A percentile compares a stretch with the other conserved stretches of the same genome.
These are phyloP conservation scores for Oxyura jamaicensis DNA, from an alignment of 2,113 vertebrate species.

Conservation along the genomic window DNA sequence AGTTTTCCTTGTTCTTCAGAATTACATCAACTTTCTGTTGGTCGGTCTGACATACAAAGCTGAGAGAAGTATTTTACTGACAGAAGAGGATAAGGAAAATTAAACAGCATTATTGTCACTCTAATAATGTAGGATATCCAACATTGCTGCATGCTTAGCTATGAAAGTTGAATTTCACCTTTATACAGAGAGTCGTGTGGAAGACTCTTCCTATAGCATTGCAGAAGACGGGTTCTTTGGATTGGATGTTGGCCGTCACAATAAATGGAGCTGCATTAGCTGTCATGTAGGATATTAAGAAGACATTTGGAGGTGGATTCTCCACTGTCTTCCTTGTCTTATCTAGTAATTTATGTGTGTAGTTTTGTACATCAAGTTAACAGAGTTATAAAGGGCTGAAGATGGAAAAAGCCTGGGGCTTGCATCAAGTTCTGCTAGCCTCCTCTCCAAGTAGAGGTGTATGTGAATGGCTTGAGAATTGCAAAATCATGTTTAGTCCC, in stretches of 20 bases:
- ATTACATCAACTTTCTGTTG: neutral
- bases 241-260: neutral
- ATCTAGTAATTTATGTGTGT: neutral
- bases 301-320: neutral
- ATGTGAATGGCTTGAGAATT: neutral
- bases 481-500: neutral
- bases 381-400: neutral
- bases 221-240: neutral
- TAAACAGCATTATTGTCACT: neutral
- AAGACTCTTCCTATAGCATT: neutral
- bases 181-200: neutral
- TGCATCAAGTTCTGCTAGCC: neutral
- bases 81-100: neutral
- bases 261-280: neutral
- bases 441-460: accelerated
- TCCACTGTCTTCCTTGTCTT: neutral
- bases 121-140: neutral
- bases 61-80: neutral
- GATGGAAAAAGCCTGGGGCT: neutral
- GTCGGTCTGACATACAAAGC: neutral
- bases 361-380: neutral
- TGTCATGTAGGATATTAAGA: neutral
- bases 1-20: neutral
- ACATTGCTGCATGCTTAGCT: neutral
- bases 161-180: neutral